A percentile compares a stretch with the other conserved stretches of the same genome.
These are phyloP conservation scores for Nesoenas mayeri DNA, from an alignment of 2,113 vertebrate species.

Conservation along the genomic window DNA sequence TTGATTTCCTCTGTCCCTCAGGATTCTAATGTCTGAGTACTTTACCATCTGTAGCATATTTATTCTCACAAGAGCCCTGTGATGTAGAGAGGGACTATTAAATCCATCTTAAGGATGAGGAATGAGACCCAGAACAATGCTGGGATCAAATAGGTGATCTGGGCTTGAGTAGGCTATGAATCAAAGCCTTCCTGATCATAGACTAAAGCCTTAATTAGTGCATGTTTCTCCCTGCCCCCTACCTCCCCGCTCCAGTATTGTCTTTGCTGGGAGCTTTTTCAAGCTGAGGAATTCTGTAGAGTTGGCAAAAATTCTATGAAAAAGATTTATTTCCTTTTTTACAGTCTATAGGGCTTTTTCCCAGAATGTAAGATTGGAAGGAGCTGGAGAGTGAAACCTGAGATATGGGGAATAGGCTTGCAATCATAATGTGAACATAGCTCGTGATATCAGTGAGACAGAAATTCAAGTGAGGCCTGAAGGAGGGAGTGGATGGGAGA, in stretches of 20 bases:
- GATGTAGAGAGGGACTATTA: slow-evolving; percentile 22
- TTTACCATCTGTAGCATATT: slow-evolving; percentile 48
- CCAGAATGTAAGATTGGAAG: neutral
- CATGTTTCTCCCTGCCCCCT: neutral
- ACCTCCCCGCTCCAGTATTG: neutral
- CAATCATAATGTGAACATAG: neutral
- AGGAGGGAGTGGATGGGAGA: neutral
- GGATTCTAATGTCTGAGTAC: neutral
- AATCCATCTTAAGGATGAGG: slow-evolving; percentile 1
- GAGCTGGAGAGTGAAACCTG: neutral
- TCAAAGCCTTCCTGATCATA: neutral
- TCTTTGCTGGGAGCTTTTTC: neutral
- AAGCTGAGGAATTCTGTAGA: neutral
- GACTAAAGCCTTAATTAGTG: neutral
- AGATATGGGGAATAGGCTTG: neutral
- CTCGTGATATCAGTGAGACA: neutral
- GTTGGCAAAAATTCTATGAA: neutral
- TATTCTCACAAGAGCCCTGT: slow-evolving; percentile 21
- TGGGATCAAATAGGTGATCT: neutral
- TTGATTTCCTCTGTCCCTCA: slow-evolving; percentile 41
- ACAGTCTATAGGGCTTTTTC: neutral
- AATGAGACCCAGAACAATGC: neutral
- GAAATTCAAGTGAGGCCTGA: neutral
- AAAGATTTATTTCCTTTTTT: neutral
- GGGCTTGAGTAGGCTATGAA: neutral